Evolutionary conservation across 2,888 invertebrate species (phyloP).

Genomic region (Germaria angustata): DNA sequence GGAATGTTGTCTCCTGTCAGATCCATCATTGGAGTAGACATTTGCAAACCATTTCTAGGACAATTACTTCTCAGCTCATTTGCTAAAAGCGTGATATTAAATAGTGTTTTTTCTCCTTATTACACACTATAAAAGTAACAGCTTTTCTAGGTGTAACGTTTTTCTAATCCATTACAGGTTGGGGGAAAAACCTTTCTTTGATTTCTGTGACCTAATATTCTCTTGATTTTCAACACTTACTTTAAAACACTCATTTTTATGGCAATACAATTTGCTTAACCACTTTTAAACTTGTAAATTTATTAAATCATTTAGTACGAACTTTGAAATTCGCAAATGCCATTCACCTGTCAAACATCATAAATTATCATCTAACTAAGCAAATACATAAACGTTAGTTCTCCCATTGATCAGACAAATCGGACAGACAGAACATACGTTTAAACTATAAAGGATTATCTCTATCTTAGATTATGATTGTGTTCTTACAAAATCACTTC

Average conservation of each 20-base stretch:
- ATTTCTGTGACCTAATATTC: not conserved
- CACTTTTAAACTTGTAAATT: not conserved
- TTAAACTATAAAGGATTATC: conserved; percentile 8
- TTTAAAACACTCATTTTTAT: not conserved
- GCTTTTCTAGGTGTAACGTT: no score
- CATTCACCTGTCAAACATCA: conserved; percentile 57
- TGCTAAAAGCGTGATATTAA: no score
- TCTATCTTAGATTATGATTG: conserved; percentile 54
- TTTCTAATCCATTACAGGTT: no score
- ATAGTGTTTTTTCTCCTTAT: no score
- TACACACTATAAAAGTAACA: no score
- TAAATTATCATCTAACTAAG: conserved; percentile 45
- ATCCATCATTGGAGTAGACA: no score
- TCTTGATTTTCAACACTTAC: not conserved
- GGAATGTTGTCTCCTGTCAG: no score
- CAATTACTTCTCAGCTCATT: no score
- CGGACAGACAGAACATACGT: not conserved
- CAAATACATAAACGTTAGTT: not conserved
- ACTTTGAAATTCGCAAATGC: conserved; percentile 37
- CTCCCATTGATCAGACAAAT: conserved; percentile 12
- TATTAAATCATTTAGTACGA: conserved; percentile 25
- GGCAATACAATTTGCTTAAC: conserved; percentile 5
- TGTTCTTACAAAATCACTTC: conserved; percentile 44
- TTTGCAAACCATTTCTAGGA: no score
- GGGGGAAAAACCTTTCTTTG: no score